phyloP scores from a whole-genome alignment of 2,113 vertebrate genomes.

The Lagenorhynchus albirostris region DNA sequence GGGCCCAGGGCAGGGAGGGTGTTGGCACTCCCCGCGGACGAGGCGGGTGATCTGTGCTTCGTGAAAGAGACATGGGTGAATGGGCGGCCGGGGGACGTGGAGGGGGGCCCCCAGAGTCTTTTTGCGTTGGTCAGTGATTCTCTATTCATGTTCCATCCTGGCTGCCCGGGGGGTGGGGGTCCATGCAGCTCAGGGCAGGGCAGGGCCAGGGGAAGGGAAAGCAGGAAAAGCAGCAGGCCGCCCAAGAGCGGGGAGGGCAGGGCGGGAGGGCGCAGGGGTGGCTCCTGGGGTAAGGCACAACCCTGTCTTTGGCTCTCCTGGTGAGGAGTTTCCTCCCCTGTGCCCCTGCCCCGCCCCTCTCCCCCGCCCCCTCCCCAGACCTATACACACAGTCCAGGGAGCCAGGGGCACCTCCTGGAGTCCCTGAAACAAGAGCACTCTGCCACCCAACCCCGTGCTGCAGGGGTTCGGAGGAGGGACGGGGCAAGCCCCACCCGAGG shows the following conservation, averaged over 20 bases:
- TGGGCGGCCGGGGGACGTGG: background rate
- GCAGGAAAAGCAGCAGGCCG: conserved; percentile 47
- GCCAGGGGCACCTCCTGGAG: conserved; percentile 47
- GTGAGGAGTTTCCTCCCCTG: conserved; percentile 68
- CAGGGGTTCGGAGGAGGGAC: background rate
- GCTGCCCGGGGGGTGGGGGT: conserved; percentile 45
- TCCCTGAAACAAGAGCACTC: conserved; percentile 40
- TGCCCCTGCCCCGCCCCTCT: conserved; percentile 2
- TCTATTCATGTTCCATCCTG: conserved; percentile 7
- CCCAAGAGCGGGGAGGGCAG: background rate
- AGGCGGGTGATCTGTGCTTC: conserved; percentile 73
- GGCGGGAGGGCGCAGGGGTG: conserved; percentile 38
- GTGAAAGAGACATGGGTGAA: background rate
- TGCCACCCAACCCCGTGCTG: background rate
- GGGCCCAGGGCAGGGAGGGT: conserved; percentile 79
- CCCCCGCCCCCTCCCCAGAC: background rate
- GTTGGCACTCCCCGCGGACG: conserved; percentile 91
- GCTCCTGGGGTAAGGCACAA: conserved; percentile 75
- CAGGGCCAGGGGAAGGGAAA: background rate
- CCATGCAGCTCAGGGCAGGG: conserved; percentile 49
- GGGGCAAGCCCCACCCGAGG: background rate
- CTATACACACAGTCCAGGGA: background rate
- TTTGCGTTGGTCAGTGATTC: background rate
- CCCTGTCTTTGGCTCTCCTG: conserved; percentile 79
- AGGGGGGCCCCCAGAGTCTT: background rate